These are phyloP conservation scores for Paramuricea clavata DNA, from an alignment of 92 coral and sea anemone species.

Conservation along the genomic window DNA sequence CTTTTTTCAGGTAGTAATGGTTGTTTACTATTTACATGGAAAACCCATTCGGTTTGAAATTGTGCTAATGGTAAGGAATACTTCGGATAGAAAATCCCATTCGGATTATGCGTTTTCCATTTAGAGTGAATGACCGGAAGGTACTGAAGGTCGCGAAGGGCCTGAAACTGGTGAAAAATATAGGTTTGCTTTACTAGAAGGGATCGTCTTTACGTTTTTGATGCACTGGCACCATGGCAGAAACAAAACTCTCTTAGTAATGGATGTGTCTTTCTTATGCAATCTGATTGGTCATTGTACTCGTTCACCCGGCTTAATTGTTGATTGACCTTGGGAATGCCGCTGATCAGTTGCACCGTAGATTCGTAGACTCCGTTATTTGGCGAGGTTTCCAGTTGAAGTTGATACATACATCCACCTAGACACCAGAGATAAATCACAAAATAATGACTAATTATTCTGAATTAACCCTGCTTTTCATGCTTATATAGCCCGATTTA, in stretches of 20 bases:
- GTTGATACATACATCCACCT: constrained; percentile 68
- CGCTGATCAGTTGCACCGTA: constrained; percentile 62
- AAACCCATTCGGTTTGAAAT: too few relatives aligned
- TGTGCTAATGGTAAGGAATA: too few relatives aligned
- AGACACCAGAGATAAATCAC: neutral
- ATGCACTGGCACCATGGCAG: neutral
- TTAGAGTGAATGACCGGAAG: too few relatives aligned
- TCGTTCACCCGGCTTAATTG: constrained; percentile 63
- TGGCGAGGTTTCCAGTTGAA: constrained; percentile 63
- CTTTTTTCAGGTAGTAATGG: too few relatives aligned
- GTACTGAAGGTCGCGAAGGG: too few relatives aligned
- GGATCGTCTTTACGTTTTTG: neutral
- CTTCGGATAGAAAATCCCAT: too few relatives aligned
- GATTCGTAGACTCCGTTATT: constrained; percentile 70
- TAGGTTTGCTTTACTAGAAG: neutral
- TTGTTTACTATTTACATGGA: too few relatives aligned
- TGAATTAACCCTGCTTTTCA: too few relatives aligned
- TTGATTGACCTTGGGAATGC: constrained; percentile 56
- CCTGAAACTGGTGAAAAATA: too few relatives aligned
- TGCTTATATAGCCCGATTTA: too few relatives aligned
- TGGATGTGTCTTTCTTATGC: constrained; percentile 65
- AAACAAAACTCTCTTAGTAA: constrained; percentile 56
- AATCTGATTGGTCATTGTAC: constrained; percentile 59
- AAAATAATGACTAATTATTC: neutral
- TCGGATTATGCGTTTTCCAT: too few relatives aligned